Base-by-base conservation (phyloP, 2,888 invertebrate genomes). In the Sesamia inferens region DNA sequence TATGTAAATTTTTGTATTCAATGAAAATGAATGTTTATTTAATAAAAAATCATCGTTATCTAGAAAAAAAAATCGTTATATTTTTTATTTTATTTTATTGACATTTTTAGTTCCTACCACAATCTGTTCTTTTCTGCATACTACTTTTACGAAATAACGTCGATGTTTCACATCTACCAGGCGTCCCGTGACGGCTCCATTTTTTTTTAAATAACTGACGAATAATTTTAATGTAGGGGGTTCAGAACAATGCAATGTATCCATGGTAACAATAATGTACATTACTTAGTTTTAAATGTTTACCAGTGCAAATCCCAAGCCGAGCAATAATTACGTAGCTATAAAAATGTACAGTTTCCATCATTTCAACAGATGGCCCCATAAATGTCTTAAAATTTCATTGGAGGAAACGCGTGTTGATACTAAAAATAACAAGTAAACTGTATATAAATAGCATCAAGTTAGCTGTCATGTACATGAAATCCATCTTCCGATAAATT, bases 361-460 rank as follows among this genome's bases (percentile, higher is more conserved):
- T 51, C n/a, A 39, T 24, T 66, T 55, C 31, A 72, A 31, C 68
- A 78, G 64, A 81, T 74, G 74, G 57, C 64, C 47, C 66, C 59
- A 68, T 71, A 65, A 57, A 78, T 24, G 67, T 57, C 59, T 83
- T 62, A 76, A 59, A 70, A 51, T 63, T 71, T 78, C 61, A 74
- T 79, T 77, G 31, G 58, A 67, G 59, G 69, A 82, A 68, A 58
- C 47, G 19, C 24, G n/a, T 79, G 69, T 81, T 82, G 71, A 67
- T 68, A 62, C 16, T 78, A 64, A 69, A 81, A 81, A 58, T 19
- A 71, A 71, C 51, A 62, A 24, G 22, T 78, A 67, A 75, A 82
- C 71, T 75, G 68, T 48, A 51, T 51, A 59, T 68, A 19, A 31
- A 65, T 51, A 65, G 51, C 51, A 64, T 57, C 31, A 5, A 59